phyloP scores from a whole-genome alignment of 2,888 invertebrate genomes.

The Cloeon dipterum region DNA sequence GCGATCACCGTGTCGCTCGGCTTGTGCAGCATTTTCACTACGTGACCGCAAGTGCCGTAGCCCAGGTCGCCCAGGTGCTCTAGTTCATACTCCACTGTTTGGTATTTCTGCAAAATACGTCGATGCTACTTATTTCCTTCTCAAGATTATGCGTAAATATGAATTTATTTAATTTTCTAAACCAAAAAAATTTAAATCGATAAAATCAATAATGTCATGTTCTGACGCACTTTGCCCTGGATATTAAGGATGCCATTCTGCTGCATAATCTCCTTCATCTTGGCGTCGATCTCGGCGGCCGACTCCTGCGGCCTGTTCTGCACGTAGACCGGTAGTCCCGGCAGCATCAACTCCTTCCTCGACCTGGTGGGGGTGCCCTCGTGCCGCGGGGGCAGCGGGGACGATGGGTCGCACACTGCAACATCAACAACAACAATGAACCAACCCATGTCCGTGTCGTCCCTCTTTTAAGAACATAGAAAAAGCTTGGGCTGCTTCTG shows the following conservation, averaged over 20 bases:
- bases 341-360: slow-evolving; percentile 29
- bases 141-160: neutral
- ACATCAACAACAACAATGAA: slow-evolving; percentile 5
- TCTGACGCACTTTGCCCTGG: slow-evolving; percentile 29
- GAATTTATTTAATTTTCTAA: neutral
- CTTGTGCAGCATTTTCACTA: slow-evolving; percentile 85
- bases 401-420: slow-evolving; percentile 19
- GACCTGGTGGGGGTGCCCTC: slow-evolving; percentile 26
- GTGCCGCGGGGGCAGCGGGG: slow-evolving; percentile 7
- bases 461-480: neutral
- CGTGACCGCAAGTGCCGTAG: slow-evolving; percentile 92
- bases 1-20: slow-evolving; percentile 72
- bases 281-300: slow-evolving; percentile 40
- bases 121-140: neutral
- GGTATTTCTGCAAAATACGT: slow-evolving; percentile 40
- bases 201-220: neutral
- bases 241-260: slow-evolving; percentile 77
- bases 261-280: slow-evolving; percentile 79
- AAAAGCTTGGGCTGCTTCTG: too few species aligned
- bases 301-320: slow-evolving; percentile 24
- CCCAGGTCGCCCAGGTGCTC: slow-evolving; percentile 73
- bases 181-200: neutral
- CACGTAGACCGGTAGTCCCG: slow-evolving; percentile 18
- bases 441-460: neutral
- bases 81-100: slow-evolving; percentile 60